Conservation (phyloP, 2,113 vertebrate genomes). For the Microtus ochrogaster region DNA sequence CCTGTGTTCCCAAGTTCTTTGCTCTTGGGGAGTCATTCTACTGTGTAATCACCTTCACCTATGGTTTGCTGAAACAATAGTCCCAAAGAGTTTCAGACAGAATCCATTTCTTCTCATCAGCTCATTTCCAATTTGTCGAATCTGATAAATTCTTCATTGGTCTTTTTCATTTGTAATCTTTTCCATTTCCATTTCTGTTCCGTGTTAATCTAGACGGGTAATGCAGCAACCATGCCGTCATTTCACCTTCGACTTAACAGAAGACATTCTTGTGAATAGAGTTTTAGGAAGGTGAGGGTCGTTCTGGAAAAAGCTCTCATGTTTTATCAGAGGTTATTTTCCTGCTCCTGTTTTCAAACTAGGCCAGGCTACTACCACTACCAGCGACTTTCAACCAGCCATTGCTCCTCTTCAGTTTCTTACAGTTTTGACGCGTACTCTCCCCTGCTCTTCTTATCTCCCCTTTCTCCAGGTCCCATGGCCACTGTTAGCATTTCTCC, state of each 20-base stretch:
- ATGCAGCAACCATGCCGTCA: background rate
- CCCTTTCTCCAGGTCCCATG: background rate
- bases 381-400: background rate
- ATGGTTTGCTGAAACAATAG: background rate
- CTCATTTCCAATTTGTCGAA: constrained; percentile 37
- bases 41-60: background rate
- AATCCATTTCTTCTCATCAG: constrained; percentile 2
- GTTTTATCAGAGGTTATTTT: background rate
- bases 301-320: background rate
- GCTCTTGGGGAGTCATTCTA: background rate
- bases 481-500: background rate
- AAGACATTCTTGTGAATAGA: background rate
- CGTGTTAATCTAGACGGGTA: background rate
- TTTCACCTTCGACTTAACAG: constrained; percentile 6
- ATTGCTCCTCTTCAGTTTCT: background rate
- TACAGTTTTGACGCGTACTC: background rate
- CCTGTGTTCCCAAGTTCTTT: background rate
- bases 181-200: constrained; percentile 47
- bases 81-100: constrained; percentile 15
- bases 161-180: constrained; percentile 31
- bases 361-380: background rate
- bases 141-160: constrained; percentile 7
- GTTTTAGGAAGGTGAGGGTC: background rate
- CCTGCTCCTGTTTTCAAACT: background rate
- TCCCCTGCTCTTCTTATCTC: background rate